These are phyloP conservation scores for Anabacerthia variegaticeps DNA, from an alignment of 2,797 vertebrate genomes.

Conservation along the genomic window DNA sequence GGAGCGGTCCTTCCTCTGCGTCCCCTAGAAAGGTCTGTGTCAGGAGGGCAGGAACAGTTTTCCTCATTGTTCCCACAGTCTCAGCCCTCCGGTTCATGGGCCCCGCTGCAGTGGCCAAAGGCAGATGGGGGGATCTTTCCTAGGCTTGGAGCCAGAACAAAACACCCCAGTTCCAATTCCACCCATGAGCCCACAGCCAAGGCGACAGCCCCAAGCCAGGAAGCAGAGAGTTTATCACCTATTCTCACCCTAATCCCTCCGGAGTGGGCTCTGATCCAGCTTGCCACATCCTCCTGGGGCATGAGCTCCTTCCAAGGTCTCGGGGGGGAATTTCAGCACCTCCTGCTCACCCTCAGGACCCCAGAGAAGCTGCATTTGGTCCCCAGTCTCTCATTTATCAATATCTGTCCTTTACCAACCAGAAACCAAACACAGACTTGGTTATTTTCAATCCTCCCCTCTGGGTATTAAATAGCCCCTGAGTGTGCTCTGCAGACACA, in stretches of 20 bases:
- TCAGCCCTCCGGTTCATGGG: accelerated
- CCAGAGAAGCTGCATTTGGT: neutral
- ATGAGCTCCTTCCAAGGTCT: neutral
- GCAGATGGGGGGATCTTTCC: neutral
- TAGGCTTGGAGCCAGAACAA: neutral
- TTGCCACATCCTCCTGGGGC: accelerated
- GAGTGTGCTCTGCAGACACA: neutral
- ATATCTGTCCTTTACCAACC: neutral
- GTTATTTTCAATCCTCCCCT: neutral
- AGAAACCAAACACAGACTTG: neutral
- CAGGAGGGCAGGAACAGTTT: neutral
- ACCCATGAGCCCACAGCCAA: accelerated
- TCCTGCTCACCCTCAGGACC: neutral
- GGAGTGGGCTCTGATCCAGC: neutral
- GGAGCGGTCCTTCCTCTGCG: no score
- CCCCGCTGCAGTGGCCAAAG: accelerated
- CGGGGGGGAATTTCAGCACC: accelerated
- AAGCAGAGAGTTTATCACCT: neutral
- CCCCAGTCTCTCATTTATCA: neutral
- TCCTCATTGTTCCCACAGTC: accelerated
- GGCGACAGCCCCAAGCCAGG: neutral
- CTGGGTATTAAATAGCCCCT: neutral
- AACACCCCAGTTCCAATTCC: neutral
- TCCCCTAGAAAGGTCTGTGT: no score
- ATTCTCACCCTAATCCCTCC: neutral